Evolutionary conservation across 2,113 vertebrate genomes (phyloP).

Genomic region (Pampusana beccarii): DNA sequence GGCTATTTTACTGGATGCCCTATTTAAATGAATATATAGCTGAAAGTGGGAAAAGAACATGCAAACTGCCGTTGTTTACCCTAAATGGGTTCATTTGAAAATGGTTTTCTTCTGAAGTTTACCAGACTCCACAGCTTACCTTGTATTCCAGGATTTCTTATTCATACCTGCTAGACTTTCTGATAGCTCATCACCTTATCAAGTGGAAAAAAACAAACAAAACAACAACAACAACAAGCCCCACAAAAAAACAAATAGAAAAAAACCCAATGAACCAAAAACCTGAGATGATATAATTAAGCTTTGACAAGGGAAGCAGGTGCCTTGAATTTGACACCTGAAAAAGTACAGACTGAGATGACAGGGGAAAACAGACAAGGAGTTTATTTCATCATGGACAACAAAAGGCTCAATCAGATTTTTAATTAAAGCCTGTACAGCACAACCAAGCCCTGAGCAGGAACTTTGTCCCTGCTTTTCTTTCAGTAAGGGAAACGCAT

Average conservation of each 20-base stretch:
- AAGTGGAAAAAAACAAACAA: no score
- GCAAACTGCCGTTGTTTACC: not conserved
- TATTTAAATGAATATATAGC: slow-evolving; percentile 20
- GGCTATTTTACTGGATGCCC: slow-evolving; percentile 38
- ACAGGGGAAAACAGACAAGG: not conserved
- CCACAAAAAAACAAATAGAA: no score
- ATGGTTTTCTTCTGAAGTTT: not conserved
- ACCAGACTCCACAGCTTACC: not conserved
- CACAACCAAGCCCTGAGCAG: not conserved
- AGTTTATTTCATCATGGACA: not conserved
- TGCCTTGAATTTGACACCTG: not conserved
- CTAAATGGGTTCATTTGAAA: not conserved
- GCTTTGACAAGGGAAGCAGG: not conserved
- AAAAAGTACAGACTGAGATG: not conserved
- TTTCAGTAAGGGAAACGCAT: accelerated
- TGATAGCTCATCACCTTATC: not conserved
- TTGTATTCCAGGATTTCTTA: not conserved
- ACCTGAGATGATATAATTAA: not conserved
- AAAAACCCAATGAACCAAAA: not conserved
- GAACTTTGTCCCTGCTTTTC: not conserved
- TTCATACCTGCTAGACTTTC: not conserved
- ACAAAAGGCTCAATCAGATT: not conserved
- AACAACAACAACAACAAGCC: no score
- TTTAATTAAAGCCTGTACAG: not conserved
- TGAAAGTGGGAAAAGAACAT: not conserved